Evolutionary conservation across 2,888 invertebrate genomes (phyloP).

Genomic region (Tridacna gigas): DNA sequence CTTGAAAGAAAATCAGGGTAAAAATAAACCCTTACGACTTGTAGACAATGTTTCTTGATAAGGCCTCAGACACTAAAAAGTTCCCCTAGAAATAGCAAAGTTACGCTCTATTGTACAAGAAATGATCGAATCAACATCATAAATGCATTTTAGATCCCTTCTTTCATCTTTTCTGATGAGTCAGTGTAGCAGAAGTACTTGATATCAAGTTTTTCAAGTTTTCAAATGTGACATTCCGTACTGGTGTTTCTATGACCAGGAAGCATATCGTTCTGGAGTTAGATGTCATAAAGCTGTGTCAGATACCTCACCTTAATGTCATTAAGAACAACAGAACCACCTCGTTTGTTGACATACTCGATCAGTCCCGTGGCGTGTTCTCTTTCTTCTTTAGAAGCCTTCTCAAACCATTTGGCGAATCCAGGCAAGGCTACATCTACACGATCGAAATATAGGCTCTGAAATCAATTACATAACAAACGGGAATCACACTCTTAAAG

Average conservation of each 20-base stretch:
- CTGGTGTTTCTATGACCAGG: neutral
- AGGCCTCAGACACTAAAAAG: too few relatives aligned
- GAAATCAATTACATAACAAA: neutral
- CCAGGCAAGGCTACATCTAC: neutral
- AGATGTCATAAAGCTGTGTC: too few relatives aligned
- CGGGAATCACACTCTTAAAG: neutral
- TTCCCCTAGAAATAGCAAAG: too few relatives aligned
- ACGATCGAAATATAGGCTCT: neutral
- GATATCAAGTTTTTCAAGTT: neutral
- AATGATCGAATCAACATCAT: too few relatives aligned
- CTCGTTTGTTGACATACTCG: constrained; percentile 93
- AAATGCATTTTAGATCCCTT: too few relatives aligned
- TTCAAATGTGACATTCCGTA: neutral
- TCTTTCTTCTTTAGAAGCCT: constrained; percentile 93
- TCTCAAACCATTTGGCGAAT: constrained; percentile 89
- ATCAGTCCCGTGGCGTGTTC: constrained; percentile 95
- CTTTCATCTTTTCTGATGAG: neutral
- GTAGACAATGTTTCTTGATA: too few relatives aligned
- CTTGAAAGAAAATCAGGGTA: too few relatives aligned
- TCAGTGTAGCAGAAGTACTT: neutral
- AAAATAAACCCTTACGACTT: too few relatives aligned
- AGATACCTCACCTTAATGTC: constrained; percentile 66
- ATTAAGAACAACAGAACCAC: constrained; percentile 76
- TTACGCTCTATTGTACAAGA: too few relatives aligned
- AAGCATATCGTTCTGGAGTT: neutral